Conservation (phyloP, 2,797 vertebrate genomes). For the Periophthalmus magnuspinnatus region DNA sequence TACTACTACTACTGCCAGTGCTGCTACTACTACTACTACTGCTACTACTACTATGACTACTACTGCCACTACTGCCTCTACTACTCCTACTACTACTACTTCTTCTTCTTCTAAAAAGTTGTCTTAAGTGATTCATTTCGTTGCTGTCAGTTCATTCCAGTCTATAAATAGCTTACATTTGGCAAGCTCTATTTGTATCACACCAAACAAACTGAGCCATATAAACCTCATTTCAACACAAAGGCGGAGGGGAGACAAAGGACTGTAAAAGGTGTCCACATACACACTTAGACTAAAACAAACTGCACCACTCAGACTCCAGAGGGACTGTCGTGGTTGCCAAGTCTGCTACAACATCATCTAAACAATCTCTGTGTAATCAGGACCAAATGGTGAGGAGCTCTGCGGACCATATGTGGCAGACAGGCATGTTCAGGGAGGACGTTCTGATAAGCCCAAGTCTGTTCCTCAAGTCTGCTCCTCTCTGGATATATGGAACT, state of each 20-base stretch:
- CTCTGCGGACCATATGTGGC: constrained; percentile 54
- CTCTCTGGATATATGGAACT: constrained; percentile 28
- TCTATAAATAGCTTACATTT: constrained; percentile 48
- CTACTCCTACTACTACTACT: no score
- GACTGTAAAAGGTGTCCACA: constrained; percentile 40
- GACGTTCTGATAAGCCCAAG: constrained; percentile 49
- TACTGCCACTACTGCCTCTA: no score
- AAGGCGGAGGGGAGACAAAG: constrained; percentile 25
- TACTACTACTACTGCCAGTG: no score
- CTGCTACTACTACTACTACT: no score
- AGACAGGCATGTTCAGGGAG: constrained; percentile 46
- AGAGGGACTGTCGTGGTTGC: constrained; percentile 43
- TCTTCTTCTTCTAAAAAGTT: background rate
- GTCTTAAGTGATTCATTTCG: background rate
- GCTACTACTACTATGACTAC: no score
- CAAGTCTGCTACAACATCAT: constrained; percentile 63
- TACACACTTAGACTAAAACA: constrained; percentile 1
- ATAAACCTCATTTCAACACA: constrained; percentile 25
- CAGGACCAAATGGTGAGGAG: constrained; percentile 66
- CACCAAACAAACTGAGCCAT: constrained; percentile 20
- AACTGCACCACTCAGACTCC: constrained; percentile 39
- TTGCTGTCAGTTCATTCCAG: constrained; percentile 13
- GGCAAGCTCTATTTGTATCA: constrained; percentile 28
- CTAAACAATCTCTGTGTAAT: constrained; percentile 70
- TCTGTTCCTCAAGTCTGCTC: constrained; percentile 36